Conservation (phyloP, 2,113 vertebrate genomes). For the Ictalurus punctatus region DNA sequence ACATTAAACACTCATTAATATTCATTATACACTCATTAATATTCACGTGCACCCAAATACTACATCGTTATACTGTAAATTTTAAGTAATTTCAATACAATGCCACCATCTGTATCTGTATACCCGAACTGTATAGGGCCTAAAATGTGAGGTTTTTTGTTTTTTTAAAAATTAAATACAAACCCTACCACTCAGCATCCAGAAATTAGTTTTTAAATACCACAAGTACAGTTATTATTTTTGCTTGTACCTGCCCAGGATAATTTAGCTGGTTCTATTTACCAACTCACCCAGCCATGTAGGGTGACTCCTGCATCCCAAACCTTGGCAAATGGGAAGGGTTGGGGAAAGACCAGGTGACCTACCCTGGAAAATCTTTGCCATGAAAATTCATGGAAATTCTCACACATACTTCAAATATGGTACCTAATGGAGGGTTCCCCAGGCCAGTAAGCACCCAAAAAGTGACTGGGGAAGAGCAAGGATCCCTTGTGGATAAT, state of each 20-base stretch:
- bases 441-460: no score
- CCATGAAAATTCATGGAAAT: no score
- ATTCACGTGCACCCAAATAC: neutral
- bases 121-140: neutral
- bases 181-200: neutral
- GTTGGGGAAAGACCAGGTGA: no score
- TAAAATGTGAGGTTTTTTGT: neutral
- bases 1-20: neutral
- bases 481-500: no score
- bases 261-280: neutral
- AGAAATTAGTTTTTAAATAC: neutral
- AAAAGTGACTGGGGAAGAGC: no score
- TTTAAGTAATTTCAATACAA: neutral
- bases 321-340: no score
- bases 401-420: no score
- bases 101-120: neutral
- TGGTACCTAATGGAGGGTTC: no score
- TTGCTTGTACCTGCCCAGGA: neutral
- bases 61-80: neutral
- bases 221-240: neutral
- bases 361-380: no score
- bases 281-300: neutral
- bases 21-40: neutral
- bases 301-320: no score
- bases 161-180: neutral